Conservation (phyloP, 2,113 vertebrate genomes). For the Syngnathoides biaculeatus region DNA sequence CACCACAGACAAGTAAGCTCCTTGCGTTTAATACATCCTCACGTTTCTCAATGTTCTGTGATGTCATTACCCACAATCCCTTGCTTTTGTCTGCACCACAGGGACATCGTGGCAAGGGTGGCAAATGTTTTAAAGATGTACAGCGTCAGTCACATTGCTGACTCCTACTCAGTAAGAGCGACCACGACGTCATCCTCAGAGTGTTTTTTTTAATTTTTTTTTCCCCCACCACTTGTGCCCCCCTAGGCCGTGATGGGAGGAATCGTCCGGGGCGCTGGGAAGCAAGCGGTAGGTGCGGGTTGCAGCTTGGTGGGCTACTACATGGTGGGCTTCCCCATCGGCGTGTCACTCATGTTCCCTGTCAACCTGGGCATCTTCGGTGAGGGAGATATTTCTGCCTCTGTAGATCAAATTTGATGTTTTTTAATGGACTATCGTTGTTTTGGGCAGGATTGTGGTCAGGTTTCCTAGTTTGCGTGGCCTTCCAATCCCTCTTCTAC, state of each 20-base stretch:
- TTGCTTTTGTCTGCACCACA: slow-evolving; percentile 9
- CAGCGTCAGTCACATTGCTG: slow-evolving; percentile 52
- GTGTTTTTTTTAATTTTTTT: slow-evolving; percentile 11
- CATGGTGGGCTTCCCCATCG: slow-evolving; percentile 74
- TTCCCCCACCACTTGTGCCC: neutral
- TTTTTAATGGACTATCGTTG: neutral
- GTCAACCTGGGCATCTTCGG: slow-evolving; percentile 74
- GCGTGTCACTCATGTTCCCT: slow-evolving; percentile 77
- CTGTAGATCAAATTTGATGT: neutral
- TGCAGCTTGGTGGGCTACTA: slow-evolving; percentile 73
- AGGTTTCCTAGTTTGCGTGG: slow-evolving; percentile 74
- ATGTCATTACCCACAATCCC: neutral
- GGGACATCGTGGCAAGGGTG: slow-evolving; percentile 59
- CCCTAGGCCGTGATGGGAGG: slow-evolving; percentile 71
- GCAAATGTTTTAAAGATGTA: slow-evolving; percentile 59
- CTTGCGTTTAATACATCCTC: neutral
- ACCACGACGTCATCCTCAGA: neutral
- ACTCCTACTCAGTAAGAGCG: slow-evolving; percentile 54
- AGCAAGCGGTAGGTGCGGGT: slow-evolving; percentile 77
- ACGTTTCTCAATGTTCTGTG: neutral
- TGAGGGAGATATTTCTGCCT: slow-evolving; percentile 52
- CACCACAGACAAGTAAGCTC: slow-evolving; percentile 78
- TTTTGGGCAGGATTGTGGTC: slow-evolving; percentile 79
- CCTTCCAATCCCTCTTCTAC: slow-evolving; percentile 72
- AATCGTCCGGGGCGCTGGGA: slow-evolving; percentile 79